phyloP scores from a whole-genome alignment of 2,888 invertebrate species.

The Eremobia ochroleuca region DNA sequence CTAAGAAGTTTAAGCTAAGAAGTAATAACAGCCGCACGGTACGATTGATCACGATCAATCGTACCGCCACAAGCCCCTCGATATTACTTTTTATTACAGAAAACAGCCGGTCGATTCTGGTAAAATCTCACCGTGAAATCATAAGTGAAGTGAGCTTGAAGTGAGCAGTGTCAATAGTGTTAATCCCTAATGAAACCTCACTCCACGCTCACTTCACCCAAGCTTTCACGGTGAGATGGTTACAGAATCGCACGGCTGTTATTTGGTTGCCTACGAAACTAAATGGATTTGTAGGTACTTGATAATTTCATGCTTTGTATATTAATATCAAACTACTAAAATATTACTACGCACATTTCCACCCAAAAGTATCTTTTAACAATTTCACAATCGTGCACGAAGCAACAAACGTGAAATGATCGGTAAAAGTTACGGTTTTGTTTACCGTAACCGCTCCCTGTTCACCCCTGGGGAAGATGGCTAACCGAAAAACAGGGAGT shows the following conservation, averaged over 20 bases:
- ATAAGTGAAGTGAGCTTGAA: too few relatives aligned
- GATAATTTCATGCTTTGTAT: background rate
- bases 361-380: constrained; percentile 28
- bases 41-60: too few relatives aligned
- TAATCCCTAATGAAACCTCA: too few relatives aligned
- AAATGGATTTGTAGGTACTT: background rate
- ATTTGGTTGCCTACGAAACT: background rate
- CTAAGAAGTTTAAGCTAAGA: too few relatives aligned
- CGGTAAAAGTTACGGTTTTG: constrained; percentile 80
- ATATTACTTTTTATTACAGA: background rate
- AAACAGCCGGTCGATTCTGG: too few relatives aligned
- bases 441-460: constrained; percentile 74
- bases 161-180: too few relatives aligned
- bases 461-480: constrained; percentile 66
- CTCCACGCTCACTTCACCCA: too few relatives aligned
- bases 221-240: too few relatives aligned
- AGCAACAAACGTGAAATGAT: constrained; percentile 78
- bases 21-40: too few relatives aligned
- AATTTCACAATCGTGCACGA: constrained; percentile 41
- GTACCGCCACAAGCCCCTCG: too few relatives aligned
- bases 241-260: too few relatives aligned
- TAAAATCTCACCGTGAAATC: too few relatives aligned
- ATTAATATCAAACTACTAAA: background rate
- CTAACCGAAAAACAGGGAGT: constrained; percentile 68
- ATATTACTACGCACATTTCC: background rate